Conservation (phyloP, 2,113 vertebrate species). For the Tricholaema leucomelas region DNA sequence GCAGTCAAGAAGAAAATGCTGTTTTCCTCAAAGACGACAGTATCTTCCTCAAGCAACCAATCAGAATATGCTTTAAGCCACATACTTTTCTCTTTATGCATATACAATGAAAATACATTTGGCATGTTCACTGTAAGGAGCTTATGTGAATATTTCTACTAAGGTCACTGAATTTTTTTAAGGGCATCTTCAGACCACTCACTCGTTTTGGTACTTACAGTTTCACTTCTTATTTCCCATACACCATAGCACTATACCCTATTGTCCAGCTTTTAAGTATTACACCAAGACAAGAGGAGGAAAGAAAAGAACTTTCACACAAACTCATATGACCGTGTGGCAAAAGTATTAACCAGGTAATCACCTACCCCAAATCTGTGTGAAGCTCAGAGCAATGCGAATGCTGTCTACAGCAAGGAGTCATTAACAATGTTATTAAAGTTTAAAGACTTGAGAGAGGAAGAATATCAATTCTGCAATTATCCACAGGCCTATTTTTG, state of each 20-base stretch:
- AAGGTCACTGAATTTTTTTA: not conserved
- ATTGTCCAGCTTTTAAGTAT: accelerated
- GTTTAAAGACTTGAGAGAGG: not conserved
- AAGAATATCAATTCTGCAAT: not conserved
- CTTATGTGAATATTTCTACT: not conserved
- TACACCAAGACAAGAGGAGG: not conserved
- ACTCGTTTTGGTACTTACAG: not conserved
- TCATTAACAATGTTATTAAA: accelerated
- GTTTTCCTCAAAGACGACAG: not conserved
- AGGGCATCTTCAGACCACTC: not conserved
- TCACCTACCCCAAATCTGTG: accelerated
- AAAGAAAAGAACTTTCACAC: not conserved
- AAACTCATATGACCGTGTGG: not conserved
- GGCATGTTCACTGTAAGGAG: not conserved
- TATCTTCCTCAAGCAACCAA: not conserved
- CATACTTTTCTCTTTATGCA: not conserved
- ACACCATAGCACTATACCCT: not conserved
- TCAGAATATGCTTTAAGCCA: not conserved
- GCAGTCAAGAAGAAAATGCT: not conserved
- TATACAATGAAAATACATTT: not conserved
- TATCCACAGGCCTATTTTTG: accelerated
- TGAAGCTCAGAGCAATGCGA: accelerated
- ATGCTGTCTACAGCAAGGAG: accelerated
- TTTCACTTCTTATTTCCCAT: conserved; percentile 16
- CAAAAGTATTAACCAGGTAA: not conserved